Base-by-base conservation (phyloP, 35 echinoderm and acorn worm genomes). In the Eucidaris tribuloides region DNA sequence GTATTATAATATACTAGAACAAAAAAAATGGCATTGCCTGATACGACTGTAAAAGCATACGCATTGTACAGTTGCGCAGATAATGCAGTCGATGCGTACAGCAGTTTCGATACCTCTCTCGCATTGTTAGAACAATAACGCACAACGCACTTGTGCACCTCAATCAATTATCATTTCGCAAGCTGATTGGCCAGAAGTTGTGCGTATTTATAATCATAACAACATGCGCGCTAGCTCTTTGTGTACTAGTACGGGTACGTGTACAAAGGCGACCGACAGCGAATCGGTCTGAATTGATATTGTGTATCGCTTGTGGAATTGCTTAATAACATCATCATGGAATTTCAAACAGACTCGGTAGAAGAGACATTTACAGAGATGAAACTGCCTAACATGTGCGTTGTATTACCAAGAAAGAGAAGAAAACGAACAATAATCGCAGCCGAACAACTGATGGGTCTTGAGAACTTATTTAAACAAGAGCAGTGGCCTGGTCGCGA, bases 401-500 rank as follows among this genome's bases (percentile, higher is more conserved):
- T n/a, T 24, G 44, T 74, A 40, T 74, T 74, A 7, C 28, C 29
- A 74, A 33, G 34, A 9, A 84, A 83, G 49, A 81, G 91, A 11
- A 81, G 86, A 34, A 83, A 86, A 70, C 76, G 91, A 34, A 94
- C 91, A 11, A 89, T 88, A 54, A 89, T 94, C 42, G 35, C 54
- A 1, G 32, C 85, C 23, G 85, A 92, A 11, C 94, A 97, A 42
- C 89, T 91, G 35, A 15, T 54, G 4, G 87, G 92, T 52, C 37
- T 97, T 43, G 94, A 97, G 56, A 40, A 46, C 18, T 60, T 97
- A 59, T 92, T 85, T 55, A 79, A 63, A 44, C 85, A 79, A 46
- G 90, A 92, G 23, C 81, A 92, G 62, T 97, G 94, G 94, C 94
- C 94, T 19, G 84, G 44, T 14, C 46, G 90, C 33, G 86, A 85